Evolutionary conservation across 2,113 vertebrate species (phyloP).

Genomic region (Hystrix brachyura): DNA sequence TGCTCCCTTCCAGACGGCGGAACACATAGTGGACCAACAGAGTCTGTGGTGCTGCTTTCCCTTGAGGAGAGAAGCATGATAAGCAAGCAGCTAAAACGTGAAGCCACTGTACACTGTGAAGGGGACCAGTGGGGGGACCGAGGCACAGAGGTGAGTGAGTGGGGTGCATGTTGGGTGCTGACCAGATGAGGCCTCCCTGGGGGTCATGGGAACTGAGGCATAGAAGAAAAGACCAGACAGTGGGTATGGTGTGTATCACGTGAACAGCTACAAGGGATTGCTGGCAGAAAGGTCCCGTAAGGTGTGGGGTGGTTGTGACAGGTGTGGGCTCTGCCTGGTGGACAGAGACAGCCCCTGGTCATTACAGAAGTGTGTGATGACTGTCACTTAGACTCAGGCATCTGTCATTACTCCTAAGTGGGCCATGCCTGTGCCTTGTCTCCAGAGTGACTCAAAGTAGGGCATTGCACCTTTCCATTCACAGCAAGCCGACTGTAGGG

Average conservation of each 20-base stretch:
- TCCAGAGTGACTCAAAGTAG: not conserved
- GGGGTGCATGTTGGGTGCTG: not conserved
- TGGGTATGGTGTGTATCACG: not conserved
- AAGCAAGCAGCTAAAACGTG: not conserved
- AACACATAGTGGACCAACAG: too few species aligned
- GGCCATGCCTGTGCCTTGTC: not conserved
- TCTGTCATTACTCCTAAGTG: not conserved
- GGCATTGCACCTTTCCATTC: not conserved
- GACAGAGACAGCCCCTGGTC: not conserved
- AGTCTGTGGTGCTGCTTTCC: not conserved
- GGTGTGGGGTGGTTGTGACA: not conserved
- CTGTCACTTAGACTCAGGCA: not conserved
- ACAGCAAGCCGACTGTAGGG: not conserved
- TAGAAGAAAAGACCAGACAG: not conserved
- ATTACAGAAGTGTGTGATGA: too few species aligned
- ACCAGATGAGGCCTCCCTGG: not conserved
- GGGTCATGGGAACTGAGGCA: not conserved
- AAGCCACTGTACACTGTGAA: too few species aligned
- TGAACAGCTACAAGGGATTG: not conserved
- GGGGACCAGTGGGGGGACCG: too few species aligned
- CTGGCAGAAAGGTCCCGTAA: not conserved
- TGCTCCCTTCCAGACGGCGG: not conserved
- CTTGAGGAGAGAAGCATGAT: fast-evolving
- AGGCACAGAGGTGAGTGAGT: fast-evolving
- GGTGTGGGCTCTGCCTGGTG: not conserved